These are phyloP conservation scores for Magallana gigas DNA, from an alignment of 1,140 invertebrate genomes.

Conservation along the genomic window DNA sequence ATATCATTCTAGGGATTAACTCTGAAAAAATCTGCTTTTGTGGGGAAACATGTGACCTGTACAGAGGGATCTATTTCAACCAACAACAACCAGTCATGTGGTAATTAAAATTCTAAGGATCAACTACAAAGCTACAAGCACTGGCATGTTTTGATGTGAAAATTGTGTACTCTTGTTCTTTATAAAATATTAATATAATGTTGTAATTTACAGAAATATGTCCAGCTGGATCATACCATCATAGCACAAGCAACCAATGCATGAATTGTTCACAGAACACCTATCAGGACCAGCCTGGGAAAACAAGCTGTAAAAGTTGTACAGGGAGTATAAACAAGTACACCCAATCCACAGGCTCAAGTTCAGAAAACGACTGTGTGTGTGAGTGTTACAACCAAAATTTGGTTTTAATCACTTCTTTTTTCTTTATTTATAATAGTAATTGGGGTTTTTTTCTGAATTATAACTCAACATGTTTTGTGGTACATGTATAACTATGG, in stretches of 20 bases:
- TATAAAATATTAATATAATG: background rate
- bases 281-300: constrained; percentile 45
- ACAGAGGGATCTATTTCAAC: background rate
- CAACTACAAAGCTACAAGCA: too few relatives aligned
- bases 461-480: too few relatives aligned
- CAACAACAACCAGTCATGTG: background rate
- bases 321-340: constrained; percentile 82
- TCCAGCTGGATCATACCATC: constrained; percentile 36
- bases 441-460: too few relatives aligned
- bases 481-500: too few relatives aligned
- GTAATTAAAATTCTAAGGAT: background rate
- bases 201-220: background rate
- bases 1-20: background rate
- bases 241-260: background rate
- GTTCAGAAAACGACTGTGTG: background rate
- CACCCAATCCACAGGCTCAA: constrained; percentile 8
- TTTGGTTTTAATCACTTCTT: too few relatives aligned
- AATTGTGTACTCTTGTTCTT: too few relatives aligned
- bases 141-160: too few relatives aligned
- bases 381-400: constrained; percentile 13
- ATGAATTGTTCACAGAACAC: constrained; percentile 26
- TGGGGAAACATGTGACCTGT: background rate
- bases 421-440: too few relatives aligned
- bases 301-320: constrained; percentile 42
- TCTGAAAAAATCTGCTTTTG: background rate